Evolutionary conservation across 2,113 vertebrate genomes (phyloP).

Genomic region (Hylia prasina): DNA sequence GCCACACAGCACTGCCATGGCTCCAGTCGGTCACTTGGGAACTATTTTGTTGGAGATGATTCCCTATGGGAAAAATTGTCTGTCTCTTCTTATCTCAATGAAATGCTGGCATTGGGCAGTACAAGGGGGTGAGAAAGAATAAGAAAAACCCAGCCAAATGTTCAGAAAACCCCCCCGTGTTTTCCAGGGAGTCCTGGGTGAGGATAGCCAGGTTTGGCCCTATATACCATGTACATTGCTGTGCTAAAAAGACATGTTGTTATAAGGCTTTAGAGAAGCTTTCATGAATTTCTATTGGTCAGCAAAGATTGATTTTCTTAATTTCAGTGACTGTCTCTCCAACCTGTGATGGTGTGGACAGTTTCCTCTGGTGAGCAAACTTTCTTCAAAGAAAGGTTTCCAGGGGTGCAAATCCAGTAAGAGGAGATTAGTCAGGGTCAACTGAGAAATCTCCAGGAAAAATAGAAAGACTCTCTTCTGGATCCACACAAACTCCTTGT

Average conservation of each 20-base stretch:
- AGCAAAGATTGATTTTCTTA: background rate
- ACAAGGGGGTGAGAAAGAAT: background rate
- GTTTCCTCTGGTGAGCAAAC: background rate
- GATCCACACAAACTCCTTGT: background rate
- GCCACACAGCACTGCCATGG: background rate
- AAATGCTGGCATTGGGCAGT: background rate
- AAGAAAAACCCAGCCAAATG: background rate
- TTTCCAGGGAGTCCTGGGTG: background rate
- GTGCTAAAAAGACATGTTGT: background rate
- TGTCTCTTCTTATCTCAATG: background rate
- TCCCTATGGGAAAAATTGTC: background rate
- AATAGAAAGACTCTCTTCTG: background rate
- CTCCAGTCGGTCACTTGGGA: accelerated
- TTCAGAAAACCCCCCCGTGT: background rate
- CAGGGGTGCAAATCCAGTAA: background rate
- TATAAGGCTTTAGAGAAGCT: background rate
- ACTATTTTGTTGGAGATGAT: background rate
- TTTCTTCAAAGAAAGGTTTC: conserved; percentile 5
- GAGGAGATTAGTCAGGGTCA: background rate
- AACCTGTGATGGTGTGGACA: background rate
- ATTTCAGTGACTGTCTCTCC: background rate
- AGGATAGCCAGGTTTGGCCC: background rate
- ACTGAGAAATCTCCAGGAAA: background rate
- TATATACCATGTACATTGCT: background rate
- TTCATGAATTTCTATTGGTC: background rate